phyloP scores from a whole-genome alignment of 2,797 vertebrate species.

The Phyllotis vaccarum region DNA sequence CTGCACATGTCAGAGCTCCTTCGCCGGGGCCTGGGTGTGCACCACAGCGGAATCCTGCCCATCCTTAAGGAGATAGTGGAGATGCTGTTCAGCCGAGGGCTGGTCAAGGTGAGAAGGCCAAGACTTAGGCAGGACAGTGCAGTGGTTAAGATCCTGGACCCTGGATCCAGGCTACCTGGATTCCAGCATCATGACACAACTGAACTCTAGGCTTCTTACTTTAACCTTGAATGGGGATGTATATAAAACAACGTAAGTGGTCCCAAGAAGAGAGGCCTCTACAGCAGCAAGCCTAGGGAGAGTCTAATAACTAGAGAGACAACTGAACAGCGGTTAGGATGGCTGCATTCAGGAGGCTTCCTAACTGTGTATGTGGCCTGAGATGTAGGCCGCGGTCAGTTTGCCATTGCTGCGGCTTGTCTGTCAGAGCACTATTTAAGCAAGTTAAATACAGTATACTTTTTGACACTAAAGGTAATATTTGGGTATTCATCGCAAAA shows the following conservation, averaged over 20 bases:
- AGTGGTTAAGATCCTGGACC: background rate
- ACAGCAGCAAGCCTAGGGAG: background rate
- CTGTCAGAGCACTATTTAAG: background rate
- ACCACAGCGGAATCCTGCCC: conserved; percentile 96
- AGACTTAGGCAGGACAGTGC: background rate
- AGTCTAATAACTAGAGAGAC: background rate
- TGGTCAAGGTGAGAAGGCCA: conserved; percentile 91
- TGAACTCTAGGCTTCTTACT: background rate
- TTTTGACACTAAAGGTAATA: background rate
- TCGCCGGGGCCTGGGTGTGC: conserved; percentile 94
- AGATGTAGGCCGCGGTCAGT: background rate
- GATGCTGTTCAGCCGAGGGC: conserved; percentile 96
- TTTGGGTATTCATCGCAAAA: background rate
- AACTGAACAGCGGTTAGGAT: background rate
- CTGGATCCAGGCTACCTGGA: background rate
- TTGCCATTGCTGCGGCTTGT: background rate
- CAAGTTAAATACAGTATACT: background rate
- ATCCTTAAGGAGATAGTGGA: conserved; percentile 97
- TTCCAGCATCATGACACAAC: background rate
- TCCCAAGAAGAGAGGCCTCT: conserved; percentile 12
- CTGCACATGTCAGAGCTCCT: conserved; percentile 93
- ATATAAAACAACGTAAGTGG: background rate
- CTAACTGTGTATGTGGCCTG: background rate
- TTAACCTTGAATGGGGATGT: background rate
- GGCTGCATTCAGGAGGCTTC: background rate